Base-by-base conservation (phyloP, 2,888 invertebrate genomes). In the Melanotus villosus region DNA sequence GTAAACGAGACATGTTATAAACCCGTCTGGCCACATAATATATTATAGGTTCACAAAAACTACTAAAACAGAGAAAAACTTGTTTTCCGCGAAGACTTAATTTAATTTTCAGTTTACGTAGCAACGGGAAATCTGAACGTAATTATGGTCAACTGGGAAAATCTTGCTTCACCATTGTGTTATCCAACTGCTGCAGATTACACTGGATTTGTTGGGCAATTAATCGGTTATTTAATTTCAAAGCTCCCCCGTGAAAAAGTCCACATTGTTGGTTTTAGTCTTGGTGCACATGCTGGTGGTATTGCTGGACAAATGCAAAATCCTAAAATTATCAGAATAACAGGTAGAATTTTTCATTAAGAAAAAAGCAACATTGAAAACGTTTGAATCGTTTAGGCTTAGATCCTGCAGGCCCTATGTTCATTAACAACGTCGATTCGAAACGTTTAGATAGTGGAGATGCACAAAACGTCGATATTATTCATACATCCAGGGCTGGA, bases 131-230 rank as follows among this genome's bases (percentile, higher is more conserved):
- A 47, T 4, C 47, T 54, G 6, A 71, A 71, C 19, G 65, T 71
- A 2, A 68, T 71, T 16, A 68, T 71, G 68, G 67, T 71, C 4
- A 65, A 71, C 30, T 71, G 71, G 71, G 23, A 65, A 57, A 65
- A 34, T 43, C 34, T 71, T 7, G 64, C 71, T 1, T 34, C 43
- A 9, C 14, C 65, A 0, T 23, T 54, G 9, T 71, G 71, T 57
- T 71, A 71, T 50, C 68, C 68, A 34, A 60, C 50, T 2, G 71
- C 60, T 9, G 59, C 65, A 1, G 68, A 71, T 68, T 68, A 71
- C 12, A 50, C 65, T 9, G 50, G 10, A 7, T 71, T 68, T 23
- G 68, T 71, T 3, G 71, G 71, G 6, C 71, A 71, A 41, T 18
- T 71, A 32, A 68, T 62, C 2, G 71, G 71, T 6, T 68, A 68